Percentiles rank a stretch among this genome's conserved stretches.
Conservation (phyloP, 35 echinoderm and acorn worm species). For the Apostichopus japonicus region DNA sequence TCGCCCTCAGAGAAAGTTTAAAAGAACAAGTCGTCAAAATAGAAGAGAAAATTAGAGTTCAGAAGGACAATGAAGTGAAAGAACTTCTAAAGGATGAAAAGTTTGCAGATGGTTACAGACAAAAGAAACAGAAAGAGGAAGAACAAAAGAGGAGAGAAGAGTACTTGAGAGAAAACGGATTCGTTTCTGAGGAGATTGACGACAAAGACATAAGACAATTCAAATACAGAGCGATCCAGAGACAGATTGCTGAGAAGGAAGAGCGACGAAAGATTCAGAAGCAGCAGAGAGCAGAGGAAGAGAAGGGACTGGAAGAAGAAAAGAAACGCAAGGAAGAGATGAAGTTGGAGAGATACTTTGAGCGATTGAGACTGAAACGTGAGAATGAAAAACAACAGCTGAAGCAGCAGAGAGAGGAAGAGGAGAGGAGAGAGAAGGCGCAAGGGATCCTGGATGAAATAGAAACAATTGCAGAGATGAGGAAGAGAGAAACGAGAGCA, state of each 20-base stretch:
- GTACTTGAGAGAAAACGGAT: neutral
- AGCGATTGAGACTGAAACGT: neutral
- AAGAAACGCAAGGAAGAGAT: neutral
- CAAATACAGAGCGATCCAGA: neutral
- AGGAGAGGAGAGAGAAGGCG: neutral
- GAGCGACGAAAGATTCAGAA: neutral
- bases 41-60: neutral
- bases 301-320: neutral
- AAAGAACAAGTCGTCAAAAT: neutral
- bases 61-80: neutral
- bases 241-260: neutral
- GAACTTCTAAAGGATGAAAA: neutral
- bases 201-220: neutral
- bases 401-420: neutral
- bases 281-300: neutral
- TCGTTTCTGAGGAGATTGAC: neutral
- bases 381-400: neutral
- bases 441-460: neutral
- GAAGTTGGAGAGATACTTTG: neutral
- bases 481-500: neutral
- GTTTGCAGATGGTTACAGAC: neutral
- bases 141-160: neutral
- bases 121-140: neutral
- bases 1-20: neutral
- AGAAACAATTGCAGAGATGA: neutral